Evolutionary conservation across 2,113 vertebrate species (phyloP).

Genomic region (Anseranas semipalmata): DNA sequence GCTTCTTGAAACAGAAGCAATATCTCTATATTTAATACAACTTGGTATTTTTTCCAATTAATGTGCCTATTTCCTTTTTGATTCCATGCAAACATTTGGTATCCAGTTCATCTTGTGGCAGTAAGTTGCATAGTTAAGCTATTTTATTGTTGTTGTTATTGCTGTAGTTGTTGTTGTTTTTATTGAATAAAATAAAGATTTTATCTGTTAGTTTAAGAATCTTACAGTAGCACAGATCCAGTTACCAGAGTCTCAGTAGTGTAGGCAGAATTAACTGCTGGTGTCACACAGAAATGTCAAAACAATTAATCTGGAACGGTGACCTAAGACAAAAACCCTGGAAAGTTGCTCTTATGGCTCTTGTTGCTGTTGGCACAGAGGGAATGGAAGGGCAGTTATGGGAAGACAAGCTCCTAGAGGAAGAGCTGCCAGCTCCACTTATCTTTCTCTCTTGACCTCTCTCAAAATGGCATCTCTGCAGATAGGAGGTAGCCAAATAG

Average conservation of each 20-base stretch:
- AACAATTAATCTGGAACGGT: constrained; percentile 18
- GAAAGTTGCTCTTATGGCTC: not conserved
- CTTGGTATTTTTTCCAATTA: not conserved
- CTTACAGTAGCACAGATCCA: not conserved
- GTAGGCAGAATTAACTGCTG: constrained; percentile 36
- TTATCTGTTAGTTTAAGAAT: not conserved
- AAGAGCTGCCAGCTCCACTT: constrained; percentile 15
- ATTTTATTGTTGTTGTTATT: not conserved
- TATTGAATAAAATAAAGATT: constrained; percentile 16
- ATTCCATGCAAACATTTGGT: constrained; percentile 13
- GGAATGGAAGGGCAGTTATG: not conserved
- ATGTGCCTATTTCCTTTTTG: constrained; percentile 9
- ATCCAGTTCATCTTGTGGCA: not conserved
- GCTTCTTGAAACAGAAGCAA: not conserved
- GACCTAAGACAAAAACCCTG: not conserved
- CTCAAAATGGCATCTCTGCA: constrained; percentile 2
- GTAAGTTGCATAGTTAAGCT: constrained; percentile 1
- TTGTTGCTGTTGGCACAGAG: constrained; percentile 31
- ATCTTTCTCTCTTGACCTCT: not conserved
- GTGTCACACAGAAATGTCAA: constrained; percentile 53
- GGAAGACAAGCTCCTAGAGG: not conserved
- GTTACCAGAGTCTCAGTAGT: not conserved
- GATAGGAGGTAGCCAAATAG: not conserved
- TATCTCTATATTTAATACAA: not conserved
- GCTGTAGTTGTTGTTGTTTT: not conserved